Percentiles rank a stretch among this genome's conserved stretches.
These are phyloP conservation scores for Rugalucina vietnamica DNA, from an alignment of 2,888 invertebrate genomes.

Conservation along the genomic window DNA sequence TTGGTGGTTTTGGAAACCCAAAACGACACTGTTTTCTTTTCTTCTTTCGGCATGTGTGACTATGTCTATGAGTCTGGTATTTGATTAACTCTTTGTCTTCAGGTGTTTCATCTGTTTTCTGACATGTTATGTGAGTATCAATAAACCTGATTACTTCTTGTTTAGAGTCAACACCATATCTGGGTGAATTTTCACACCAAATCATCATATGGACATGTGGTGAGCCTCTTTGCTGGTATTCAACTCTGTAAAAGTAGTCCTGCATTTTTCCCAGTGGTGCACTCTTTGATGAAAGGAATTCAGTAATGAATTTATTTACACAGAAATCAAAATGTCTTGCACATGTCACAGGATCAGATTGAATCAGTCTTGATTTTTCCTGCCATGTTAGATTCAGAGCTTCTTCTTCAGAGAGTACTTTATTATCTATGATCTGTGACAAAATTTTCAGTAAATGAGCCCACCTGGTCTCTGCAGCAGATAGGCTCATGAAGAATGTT, in stretches of 20 bases:
- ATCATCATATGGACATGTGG: constrained; percentile 48
- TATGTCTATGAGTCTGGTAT: constrained; percentile 41
- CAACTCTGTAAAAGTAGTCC: constrained; percentile 60
- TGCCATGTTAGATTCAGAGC: constrained; percentile 7
- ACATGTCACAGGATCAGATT: constrained; percentile 57
- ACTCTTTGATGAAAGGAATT: constrained; percentile 12
- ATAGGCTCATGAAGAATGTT: constrained; percentile 28
- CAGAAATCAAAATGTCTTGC: constrained; percentile 51
- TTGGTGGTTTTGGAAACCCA: constrained; percentile 54
- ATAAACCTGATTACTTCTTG: constrained; percentile 33
- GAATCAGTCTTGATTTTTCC: neutral
- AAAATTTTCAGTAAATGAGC: neutral
- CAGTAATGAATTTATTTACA: constrained; percentile 22
- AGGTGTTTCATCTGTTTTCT: neutral
- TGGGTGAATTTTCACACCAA: constrained; percentile 41
- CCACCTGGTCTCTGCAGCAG: constrained; percentile 22
- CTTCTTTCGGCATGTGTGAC: constrained; percentile 38
- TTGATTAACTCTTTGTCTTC: neutral
- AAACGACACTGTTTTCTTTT: constrained; percentile 48
- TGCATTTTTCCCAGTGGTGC: constrained; percentile 50
- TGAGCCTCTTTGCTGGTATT: constrained; percentile 52
- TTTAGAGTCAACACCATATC: constrained; percentile 16
- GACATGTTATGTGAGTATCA: constrained; percentile 41
- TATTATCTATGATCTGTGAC: neutral
- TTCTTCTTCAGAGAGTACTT: neutral